Conservation (phyloP, 2,113 vertebrate species). For the Podarcis raffonei region DNA sequence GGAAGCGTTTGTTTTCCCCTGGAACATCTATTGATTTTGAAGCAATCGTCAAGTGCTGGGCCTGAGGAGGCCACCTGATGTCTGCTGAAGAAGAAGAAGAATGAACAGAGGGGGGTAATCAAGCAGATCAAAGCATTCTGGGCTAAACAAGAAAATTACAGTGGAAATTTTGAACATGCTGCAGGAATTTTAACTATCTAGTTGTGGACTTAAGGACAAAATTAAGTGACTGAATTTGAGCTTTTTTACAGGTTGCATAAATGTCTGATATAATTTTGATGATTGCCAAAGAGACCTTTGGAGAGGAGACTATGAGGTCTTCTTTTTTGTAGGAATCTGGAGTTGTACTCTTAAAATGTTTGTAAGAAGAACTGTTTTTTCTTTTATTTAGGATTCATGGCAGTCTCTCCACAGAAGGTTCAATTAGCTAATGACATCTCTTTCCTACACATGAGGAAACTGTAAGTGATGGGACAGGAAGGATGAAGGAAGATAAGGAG, state of each 20-base stretch:
- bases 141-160: not conserved
- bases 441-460: not conserved
- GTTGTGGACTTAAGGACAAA: too few species aligned
- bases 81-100: not conserved
- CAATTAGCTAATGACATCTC: not conserved
- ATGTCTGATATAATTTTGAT: not conserved
- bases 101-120: not conserved
- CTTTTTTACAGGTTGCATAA: not conserved
- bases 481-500: too few species aligned
- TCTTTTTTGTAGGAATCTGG: not conserved
- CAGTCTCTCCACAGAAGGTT: not conserved
- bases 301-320: not conserved
- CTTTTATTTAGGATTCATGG: not conserved
- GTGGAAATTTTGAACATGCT: not conserved
- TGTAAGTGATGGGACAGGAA: not conserved
- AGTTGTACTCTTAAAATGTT: not conserved
- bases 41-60: not conserved
- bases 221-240: not conserved
- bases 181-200: not conserved
- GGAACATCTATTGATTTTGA: not conserved
- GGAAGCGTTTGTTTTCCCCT: not conserved
- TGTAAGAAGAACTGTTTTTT: not conserved
- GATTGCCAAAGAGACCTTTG: not conserved
- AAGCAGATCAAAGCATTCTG: not conserved
- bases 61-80: not conserved